Evolutionary conservation across 2,797 vertebrate species (phyloP).

Genomic region (Coendou prehensilis): DNA sequence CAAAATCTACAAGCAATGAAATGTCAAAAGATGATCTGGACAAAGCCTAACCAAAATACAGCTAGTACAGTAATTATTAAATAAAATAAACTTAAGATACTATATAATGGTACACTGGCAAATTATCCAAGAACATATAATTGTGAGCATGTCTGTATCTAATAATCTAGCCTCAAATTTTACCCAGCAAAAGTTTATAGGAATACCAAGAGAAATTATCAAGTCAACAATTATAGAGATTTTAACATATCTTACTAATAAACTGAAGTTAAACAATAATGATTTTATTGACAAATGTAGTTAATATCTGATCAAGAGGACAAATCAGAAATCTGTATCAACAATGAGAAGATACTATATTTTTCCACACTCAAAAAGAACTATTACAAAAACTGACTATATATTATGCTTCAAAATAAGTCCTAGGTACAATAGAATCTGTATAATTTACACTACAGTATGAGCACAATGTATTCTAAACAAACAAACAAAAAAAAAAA

Average conservation of each 20-base stretch:
- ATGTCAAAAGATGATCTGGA: neutral
- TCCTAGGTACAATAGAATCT: neutral
- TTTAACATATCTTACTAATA: neutral
- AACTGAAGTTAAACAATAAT: neutral
- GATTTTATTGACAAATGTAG: neutral
- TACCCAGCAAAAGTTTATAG: neutral
- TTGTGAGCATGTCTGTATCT: neutral
- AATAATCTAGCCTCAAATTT: neutral
- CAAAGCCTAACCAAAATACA: slow-evolving; percentile 19
- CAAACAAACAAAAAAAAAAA: neutral
- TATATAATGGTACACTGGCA: neutral
- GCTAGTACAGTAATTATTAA: neutral
- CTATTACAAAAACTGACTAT: neutral
- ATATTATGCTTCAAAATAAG: neutral
- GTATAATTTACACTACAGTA: neutral
- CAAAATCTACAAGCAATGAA: neutral
- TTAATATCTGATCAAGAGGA: neutral
- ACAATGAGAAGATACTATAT: neutral
- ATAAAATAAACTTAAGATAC: neutral
- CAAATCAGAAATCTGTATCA: neutral
- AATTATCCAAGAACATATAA: neutral
- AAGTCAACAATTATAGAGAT: neutral
- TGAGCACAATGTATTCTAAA: neutral
- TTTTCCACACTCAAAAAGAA: neutral
- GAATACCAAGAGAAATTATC: slow-evolving; percentile 12